These are phyloP conservation scores for Nixonia krombeini DNA, from an alignment of 1,140 invertebrate species.

Conservation along the genomic window DNA sequence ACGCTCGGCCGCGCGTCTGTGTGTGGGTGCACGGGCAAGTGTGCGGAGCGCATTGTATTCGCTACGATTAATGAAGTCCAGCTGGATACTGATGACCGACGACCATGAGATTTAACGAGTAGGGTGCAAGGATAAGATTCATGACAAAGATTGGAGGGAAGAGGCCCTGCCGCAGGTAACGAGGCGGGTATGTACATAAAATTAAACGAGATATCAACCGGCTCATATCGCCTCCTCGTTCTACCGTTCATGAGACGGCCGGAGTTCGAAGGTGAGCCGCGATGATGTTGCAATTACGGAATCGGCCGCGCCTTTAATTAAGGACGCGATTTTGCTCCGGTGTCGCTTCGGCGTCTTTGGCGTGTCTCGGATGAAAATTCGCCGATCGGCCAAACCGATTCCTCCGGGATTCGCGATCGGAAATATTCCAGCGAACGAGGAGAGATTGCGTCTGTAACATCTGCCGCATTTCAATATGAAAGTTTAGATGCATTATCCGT, in stretches of 20 bases:
- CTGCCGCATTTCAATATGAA: conserved; percentile 10
- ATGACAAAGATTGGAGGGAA: conserved; percentile 57
- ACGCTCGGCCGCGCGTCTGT: conserved; percentile 20
- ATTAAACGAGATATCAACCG: conserved; percentile 41
- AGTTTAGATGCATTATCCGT: background rate
- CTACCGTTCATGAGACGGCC: conserved; percentile 14
- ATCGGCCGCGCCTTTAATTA: no score
- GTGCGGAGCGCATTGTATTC: conserved; percentile 33
- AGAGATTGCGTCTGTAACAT: background rate
- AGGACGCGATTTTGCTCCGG: no score
- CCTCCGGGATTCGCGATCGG: no score
- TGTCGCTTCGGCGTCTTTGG: no score
- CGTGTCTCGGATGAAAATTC: no score
- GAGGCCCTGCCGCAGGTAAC: conserved; percentile 28
- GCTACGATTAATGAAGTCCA: conserved; percentile 49
- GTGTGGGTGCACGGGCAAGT: conserved; percentile 26
- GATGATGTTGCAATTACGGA: no score
- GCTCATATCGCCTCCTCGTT: conserved; percentile 34
- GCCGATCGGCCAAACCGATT: no score
- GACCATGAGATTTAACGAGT: conserved; percentile 60
- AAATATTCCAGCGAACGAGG: no score
- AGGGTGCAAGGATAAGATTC: conserved; percentile 62
- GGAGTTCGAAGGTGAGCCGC: no score
- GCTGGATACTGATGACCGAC: conserved; percentile 51
- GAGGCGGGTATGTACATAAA: conserved; percentile 25